Conservation (phyloP, 2,888 invertebrate genomes). For the Lasioglossum oenotherae region DNA sequence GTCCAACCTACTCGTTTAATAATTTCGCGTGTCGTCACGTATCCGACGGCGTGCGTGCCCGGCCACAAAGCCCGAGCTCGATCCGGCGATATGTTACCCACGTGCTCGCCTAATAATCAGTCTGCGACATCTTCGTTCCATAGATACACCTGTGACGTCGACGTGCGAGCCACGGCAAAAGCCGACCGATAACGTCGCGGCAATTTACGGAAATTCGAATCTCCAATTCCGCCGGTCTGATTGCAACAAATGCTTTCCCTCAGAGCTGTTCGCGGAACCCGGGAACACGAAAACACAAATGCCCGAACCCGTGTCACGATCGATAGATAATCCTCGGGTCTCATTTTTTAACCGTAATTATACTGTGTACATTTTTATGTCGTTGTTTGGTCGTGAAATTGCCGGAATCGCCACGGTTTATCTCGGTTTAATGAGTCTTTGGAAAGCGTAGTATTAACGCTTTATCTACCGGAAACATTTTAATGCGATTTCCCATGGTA, state of each 20-base stretch:
- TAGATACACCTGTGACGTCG: conserved; percentile 35
- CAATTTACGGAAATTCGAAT: conserved; percentile 23
- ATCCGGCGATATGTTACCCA: conserved; percentile 63
- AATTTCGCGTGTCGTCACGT: conserved; percentile 33
- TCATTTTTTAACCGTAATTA: neutral
- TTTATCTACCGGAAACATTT: neutral
- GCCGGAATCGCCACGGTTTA: neutral
- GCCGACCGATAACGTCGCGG: conserved; percentile 13
- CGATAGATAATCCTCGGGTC: neutral
- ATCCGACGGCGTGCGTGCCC: conserved; percentile 27
- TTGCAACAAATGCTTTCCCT: neutral
- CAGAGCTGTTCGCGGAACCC: neutral
- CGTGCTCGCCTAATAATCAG: conserved; percentile 68
- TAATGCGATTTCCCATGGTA: neutral
- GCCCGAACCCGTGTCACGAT: neutral
- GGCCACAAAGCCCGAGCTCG: conserved; percentile 23
- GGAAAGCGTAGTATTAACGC: neutral
- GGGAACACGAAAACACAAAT: neutral
- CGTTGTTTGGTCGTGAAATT: neutral
- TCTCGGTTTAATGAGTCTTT: conserved; percentile 1
- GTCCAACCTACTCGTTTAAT: conserved; percentile 50
- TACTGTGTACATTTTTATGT: neutral
- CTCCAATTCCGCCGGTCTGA: conserved; percentile 8
- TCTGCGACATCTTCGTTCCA: conserved; percentile 68
- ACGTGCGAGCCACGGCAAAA: conserved; percentile 19